phyloP scores from a whole-genome alignment of 2,797 vertebrate genomes.

The Sebastes taczanowskii region DNA sequence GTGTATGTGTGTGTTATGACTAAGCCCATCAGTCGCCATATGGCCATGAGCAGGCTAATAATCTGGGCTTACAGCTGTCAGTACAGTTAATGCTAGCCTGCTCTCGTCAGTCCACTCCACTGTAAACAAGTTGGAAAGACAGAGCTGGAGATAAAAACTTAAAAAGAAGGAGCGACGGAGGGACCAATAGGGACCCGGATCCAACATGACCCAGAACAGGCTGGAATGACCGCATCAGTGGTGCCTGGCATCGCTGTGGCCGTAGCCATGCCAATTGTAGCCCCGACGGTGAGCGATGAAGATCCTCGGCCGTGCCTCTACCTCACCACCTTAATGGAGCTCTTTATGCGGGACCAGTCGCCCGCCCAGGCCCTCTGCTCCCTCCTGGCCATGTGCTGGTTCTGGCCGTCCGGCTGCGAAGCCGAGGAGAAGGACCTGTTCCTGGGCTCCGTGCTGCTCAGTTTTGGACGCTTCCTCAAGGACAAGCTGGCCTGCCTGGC shows the following conservation, averaged over 20 bases:
- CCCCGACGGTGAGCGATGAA: slow-evolving; percentile 7
- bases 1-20: slow-evolving; percentile 57
- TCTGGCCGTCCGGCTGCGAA: slow-evolving; percentile 60
- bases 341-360: slow-evolving; percentile 64
- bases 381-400: slow-evolving; percentile 75
- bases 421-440: slow-evolving; percentile 67
- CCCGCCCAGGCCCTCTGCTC: slow-evolving; percentile 66
- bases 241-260: background rate
- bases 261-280: slow-evolving; percentile 1
- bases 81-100: slow-evolving; percentile 54
- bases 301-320: slow-evolving; percentile 58
- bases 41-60: slow-evolving; percentile 85
- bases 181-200: background rate
- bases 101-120: slow-evolving; percentile 54
- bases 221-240: slow-evolving; percentile 39
- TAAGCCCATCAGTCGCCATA: slow-evolving; percentile 80
- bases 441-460: slow-evolving; percentile 68
- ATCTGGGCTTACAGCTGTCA: slow-evolving; percentile 82
- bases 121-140: slow-evolving; percentile 49
- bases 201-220: slow-evolving; percentile 41
- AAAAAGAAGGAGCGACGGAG: background rate
- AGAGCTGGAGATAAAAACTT: slow-evolving; percentile 6
- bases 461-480: slow-evolving; percentile 65
- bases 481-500: slow-evolving; percentile 67
- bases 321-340: slow-evolving; percentile 64